A percentile compares a stretch with the other conserved stretches of the same genome.
These are phyloP conservation scores for Lepidurus apus DNA, from an alignment of 1,140 invertebrate species.

Conservation along the genomic window DNA sequence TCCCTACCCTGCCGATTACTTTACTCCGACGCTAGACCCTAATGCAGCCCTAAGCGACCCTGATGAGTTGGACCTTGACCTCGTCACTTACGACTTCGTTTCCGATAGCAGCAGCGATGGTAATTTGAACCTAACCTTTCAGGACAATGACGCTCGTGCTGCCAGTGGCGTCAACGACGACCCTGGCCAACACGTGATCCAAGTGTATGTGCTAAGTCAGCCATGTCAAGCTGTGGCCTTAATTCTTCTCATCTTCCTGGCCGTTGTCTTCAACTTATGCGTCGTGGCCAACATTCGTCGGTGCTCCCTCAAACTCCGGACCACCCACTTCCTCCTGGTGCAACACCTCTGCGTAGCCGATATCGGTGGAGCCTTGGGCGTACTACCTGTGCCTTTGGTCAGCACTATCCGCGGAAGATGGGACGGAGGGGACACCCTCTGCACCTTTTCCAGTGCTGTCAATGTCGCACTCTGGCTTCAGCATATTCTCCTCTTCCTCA, in stretches of 20 bases:
- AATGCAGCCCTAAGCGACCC: background rate
- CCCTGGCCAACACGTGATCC: background rate
- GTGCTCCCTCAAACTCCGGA: slow-evolving; percentile 41
- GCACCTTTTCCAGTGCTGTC: slow-evolving; percentile 39
- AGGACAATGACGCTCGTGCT: background rate
- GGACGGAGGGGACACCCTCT: slow-evolving; percentile 39
- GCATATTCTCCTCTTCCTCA: slow-evolving; percentile 41
- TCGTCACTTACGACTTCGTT: background rate
- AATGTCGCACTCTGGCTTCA: slow-evolving; percentile 43
- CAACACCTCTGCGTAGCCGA: slow-evolving; percentile 43
- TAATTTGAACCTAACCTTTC: background rate
- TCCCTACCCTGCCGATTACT: background rate
- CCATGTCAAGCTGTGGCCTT: slow-evolving; percentile 29
- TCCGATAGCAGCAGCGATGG: background rate
- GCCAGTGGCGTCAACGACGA: background rate
- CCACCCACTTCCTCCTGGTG: slow-evolving; percentile 43
- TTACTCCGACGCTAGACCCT: background rate
- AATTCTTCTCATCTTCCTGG: slow-evolving; percentile 27
- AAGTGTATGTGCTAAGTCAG: slow-evolving; percentile 27
- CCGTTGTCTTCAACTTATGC: slow-evolving; percentile 39
- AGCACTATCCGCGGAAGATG: slow-evolving; percentile 40
- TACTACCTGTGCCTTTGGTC: slow-evolving; percentile 42
- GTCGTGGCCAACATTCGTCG: slow-evolving; percentile 41
- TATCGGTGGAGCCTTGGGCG: slow-evolving; percentile 40
- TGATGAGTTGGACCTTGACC: background rate